phyloP scores from a whole-genome alignment of 2,113 vertebrate genomes.

The Etheostoma spectabile region DNA sequence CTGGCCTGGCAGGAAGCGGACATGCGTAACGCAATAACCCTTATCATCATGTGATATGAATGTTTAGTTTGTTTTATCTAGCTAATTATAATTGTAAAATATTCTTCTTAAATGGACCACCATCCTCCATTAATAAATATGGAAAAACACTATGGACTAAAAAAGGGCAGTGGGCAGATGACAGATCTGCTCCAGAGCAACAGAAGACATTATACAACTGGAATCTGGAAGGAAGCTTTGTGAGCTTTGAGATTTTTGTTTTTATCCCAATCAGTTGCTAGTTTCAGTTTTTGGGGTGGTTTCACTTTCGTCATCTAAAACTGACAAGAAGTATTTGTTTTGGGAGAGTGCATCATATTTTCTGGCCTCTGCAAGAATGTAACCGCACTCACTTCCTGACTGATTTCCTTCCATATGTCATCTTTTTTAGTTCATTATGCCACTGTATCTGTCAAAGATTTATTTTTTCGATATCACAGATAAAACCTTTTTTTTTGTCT shows the following conservation, averaged over 20 bases:
- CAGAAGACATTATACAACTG: constrained; percentile 1
- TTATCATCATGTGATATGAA: too few relatives aligned
- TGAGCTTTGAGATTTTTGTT: background rate
- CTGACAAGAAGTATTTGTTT: constrained; percentile 12
- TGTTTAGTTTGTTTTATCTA: too few relatives aligned
- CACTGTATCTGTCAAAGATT: constrained; percentile 4
- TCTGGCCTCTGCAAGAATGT: constrained; percentile 12
- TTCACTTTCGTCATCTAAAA: constrained; percentile 10
- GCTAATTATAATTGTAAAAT: too few relatives aligned
- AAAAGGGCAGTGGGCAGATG: too few relatives aligned
- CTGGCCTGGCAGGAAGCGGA: too few relatives aligned
- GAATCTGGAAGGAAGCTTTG: background rate
- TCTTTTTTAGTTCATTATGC: constrained; percentile 44
- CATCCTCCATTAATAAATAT: too few relatives aligned
- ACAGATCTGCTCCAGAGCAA: background rate
- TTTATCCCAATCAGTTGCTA: background rate
- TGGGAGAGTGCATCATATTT: constrained; percentile 7
- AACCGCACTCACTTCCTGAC: constrained; percentile 30
- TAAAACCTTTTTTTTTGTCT: constrained; percentile 18
- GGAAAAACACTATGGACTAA: too few relatives aligned
- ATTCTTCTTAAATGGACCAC: too few relatives aligned
- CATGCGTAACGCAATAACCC: too few relatives aligned
- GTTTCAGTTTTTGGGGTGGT: background rate
- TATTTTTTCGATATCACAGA: background rate
- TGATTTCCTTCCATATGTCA: constrained; percentile 37